Conservation (phyloP, 2,797 vertebrate genomes). For the Calcarius lapponicus region DNA sequence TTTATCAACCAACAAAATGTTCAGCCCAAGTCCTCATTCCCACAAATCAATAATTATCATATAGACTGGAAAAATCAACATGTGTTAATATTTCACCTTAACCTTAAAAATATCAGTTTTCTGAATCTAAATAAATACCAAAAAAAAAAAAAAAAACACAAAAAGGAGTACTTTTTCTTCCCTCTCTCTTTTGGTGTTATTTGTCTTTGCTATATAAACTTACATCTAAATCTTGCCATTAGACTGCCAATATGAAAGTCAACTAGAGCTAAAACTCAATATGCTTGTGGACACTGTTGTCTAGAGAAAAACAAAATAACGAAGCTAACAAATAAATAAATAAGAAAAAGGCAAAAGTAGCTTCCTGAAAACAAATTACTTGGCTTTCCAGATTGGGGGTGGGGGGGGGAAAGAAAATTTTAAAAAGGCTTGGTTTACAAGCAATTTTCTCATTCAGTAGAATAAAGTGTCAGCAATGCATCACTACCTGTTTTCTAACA, state of each 20-base stretch:
- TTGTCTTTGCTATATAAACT: not conserved
- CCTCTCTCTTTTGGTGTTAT: not conserved
- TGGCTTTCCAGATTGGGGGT: not conserved
- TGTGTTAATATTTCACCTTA: not conserved
- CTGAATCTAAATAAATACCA: not conserved
- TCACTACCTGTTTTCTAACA: not conserved
- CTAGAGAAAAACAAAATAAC: not conserved
- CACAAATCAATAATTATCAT: not conserved
- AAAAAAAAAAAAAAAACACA: not conserved
- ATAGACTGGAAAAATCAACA: not conserved
- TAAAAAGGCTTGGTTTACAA: not conserved
- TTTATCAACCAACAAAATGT: not conserved
- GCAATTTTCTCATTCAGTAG: not conserved
- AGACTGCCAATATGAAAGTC: not conserved
- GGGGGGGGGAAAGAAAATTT: not conserved
- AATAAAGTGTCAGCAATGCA: conserved; percentile 9
- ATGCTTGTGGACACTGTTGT: not conserved
- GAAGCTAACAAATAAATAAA: not conserved
- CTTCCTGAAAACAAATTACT: not conserved
- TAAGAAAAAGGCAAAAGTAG: not conserved
- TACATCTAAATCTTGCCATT: not conserved
- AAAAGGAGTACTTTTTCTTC: not conserved
- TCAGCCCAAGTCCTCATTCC: not conserved
- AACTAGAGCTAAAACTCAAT: not conserved
- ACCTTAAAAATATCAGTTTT: not conserved